Evolutionary conservation across 2,113 vertebrate genomes (phyloP).

Genomic region (Merops nubicus): DNA sequence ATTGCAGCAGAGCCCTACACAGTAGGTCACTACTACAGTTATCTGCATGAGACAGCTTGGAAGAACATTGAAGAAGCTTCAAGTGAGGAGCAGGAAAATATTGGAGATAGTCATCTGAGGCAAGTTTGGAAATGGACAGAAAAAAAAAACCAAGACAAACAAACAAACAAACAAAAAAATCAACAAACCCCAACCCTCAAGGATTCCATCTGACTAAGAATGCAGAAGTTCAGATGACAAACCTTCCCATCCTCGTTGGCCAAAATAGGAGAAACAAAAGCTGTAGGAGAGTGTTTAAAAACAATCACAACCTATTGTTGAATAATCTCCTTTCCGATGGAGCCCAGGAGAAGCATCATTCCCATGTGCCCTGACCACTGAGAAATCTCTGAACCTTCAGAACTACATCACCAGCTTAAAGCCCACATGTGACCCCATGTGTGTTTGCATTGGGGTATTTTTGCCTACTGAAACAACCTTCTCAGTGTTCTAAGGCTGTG

Average conservation of each 20-base stretch:
- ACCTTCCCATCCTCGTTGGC: not conserved
- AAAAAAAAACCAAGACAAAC: not conserved
- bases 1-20: not conserved
- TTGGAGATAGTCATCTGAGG: accelerated
- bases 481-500: not conserved
- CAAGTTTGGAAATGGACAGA: not conserved
- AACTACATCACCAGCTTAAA: not conserved
- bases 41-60: not conserved
- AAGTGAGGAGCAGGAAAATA: not conserved
- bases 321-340: not conserved
- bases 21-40: not conserved
- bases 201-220: not conserved
- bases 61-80: not conserved
- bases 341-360: not conserved
- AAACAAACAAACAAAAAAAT: not conserved
- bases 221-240: not conserved
- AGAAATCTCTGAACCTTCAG: not conserved
- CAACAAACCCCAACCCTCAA: not conserved
- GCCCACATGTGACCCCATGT: accelerated
- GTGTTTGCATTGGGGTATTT: not conserved
- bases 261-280: not conserved
- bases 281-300: not conserved
- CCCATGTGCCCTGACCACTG: too few relatives aligned
- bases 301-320: not conserved
- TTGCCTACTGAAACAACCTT: not conserved